A percentile compares a stretch with the other conserved stretches of the same genome.
These are phyloP conservation scores for Aporophyla lueneburgensis DNA, from an alignment of 2,888 invertebrate genomes.

Conservation along the genomic window DNA sequence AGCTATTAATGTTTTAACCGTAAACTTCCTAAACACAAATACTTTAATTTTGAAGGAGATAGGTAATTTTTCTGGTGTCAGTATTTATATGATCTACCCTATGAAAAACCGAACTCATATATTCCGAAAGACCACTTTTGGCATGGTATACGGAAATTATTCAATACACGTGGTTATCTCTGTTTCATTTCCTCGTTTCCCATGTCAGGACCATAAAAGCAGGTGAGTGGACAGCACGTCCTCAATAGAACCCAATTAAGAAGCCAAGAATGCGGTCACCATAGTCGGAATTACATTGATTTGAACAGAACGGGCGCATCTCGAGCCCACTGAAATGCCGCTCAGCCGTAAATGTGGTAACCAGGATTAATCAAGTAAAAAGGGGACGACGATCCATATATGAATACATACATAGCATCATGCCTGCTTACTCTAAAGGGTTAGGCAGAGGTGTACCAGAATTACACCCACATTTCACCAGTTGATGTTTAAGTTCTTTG, in stretches of 20 bases:
- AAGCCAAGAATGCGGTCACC: constrained; percentile 45
- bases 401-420: constrained; percentile 17
- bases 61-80: background rate
- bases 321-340: constrained; percentile 40
- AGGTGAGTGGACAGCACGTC: background rate
- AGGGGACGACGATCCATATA: constrained; percentile 30
- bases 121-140: background rate
- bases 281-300: constrained; percentile 39
- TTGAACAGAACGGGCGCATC: constrained; percentile 14
- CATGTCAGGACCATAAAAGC: background rate
- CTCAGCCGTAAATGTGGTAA: constrained; percentile 35
- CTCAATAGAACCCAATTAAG: constrained; percentile 31
- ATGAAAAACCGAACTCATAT: background rate
- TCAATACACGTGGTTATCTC: background rate
- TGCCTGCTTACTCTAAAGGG: background rate
- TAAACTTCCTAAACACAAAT: background rate
- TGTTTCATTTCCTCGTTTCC: constrained; percentile 4
- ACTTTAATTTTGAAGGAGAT: background rate
- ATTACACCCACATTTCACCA: background rate
- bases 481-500: background rate
- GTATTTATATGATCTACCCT: no score
- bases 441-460: background rate
- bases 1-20: constrained; percentile 8
- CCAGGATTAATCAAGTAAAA: constrained; percentile 52
- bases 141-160: background rate